Evolutionary conservation across 1,140 invertebrate genomes (phyloP).

Genomic region (Hylyphantes graminicola): DNA sequence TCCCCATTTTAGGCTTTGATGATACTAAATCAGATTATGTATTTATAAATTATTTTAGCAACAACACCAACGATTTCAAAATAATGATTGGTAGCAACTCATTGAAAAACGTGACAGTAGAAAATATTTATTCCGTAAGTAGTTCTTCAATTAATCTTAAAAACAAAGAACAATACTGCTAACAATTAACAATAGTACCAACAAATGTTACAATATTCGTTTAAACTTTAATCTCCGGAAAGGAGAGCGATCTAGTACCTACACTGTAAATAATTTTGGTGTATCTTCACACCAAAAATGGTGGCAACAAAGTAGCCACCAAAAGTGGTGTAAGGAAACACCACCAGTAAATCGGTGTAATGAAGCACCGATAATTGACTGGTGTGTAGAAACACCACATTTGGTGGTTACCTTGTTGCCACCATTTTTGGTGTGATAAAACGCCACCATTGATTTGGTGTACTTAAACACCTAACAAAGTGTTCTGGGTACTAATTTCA

Average conservation of each 20-base stretch:
- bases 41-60: conserved; percentile 3
- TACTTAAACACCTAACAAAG: no score
- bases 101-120: neutral
- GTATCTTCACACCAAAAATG: no score
- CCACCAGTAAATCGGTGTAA: no score
- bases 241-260: neutral
- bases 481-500: no score
- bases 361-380: no score
- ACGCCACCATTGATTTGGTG: no score
- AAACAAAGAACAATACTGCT: neutral
- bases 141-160: neutral
- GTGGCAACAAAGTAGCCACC: no score
- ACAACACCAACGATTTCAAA: conserved; percentile 1
- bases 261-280: no score
- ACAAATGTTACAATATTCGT: neutral
- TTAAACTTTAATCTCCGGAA: neutral
- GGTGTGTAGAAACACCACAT: no score
- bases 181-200: neutral
- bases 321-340: no score
- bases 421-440: no score
- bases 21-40: neutral
- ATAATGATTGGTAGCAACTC: conserved; percentile 39
- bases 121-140: conserved; percentile 43
- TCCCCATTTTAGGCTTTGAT: neutral
- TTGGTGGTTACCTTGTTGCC: no score